Conservation (phyloP, 1,140 invertebrate genomes). For the Mercenaria mercenaria region DNA sequence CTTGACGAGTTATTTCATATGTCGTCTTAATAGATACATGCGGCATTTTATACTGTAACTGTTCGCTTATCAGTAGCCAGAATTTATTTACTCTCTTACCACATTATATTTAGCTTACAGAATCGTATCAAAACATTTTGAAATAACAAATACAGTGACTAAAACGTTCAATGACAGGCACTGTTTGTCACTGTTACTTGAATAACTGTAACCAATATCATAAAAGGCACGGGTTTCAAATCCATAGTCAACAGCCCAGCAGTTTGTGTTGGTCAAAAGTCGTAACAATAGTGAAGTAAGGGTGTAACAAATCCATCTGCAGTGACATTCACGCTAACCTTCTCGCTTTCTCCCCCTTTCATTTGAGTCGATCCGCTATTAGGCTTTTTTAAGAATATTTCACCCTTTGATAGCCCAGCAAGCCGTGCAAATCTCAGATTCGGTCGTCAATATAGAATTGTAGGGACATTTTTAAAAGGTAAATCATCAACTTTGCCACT, state of each 20-base stretch:
- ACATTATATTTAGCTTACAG: no score
- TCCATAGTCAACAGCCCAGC: not conserved
- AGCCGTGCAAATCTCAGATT: not conserved
- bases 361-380: not conserved
- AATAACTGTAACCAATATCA: no score
- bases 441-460: not conserved
- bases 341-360: not conserved
- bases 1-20: no score
- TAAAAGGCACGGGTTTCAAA: no score
- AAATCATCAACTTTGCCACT: not conserved
- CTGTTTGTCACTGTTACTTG: no score
- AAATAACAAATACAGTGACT: no score
- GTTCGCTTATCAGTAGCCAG: no score
- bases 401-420: not conserved
- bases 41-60: no score
- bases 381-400: not conserved
- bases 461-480: not conserved
- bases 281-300: conserved; percentile 25
- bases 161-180: no score
- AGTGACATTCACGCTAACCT: not conserved
- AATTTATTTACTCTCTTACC: no score
- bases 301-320: not conserved
- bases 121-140: no score
- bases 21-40: no score
- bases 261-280: not conserved